Evolutionary conservation across 2,113 vertebrate genomes (phyloP).

Genomic region (Columba janthina): DNA sequence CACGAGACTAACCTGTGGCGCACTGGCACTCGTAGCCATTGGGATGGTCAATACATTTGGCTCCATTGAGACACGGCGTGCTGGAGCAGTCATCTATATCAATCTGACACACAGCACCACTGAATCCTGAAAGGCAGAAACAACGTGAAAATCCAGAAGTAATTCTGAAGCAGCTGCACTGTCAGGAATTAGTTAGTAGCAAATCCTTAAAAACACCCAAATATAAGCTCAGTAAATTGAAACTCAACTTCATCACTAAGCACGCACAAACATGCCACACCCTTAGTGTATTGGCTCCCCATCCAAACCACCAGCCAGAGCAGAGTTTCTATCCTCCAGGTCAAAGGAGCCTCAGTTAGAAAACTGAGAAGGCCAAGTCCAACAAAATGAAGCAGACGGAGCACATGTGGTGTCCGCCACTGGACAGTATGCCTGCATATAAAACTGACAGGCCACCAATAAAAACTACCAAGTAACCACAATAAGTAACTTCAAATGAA

Average conservation of each 20-base stretch:
- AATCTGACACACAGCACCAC: slow-evolving; percentile 90
- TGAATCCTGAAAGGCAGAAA: slow-evolving; percentile 82
- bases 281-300: not conserved
- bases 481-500: not conserved
- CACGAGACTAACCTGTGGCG: slow-evolving; percentile 83
- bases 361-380: not conserved
- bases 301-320: not conserved
- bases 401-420: not conserved
- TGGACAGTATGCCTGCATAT: not conserved
- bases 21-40: slow-evolving; percentile 95
- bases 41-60: slow-evolving; percentile 92
- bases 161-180: not conserved
- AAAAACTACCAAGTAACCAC: not conserved
- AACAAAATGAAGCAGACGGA: not conserved
- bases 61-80: slow-evolving; percentile 92
- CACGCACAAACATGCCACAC: not conserved
- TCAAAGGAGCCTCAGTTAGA: not conserved
- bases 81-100: slow-evolving; percentile 96
- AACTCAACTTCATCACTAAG: not conserved
- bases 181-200: not conserved
- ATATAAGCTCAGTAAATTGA: not conserved
- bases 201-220: not conserved
- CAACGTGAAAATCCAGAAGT: not conserved
- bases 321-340: not conserved
- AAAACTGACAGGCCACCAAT: not conserved